Percentiles rank a stretch among this genome's conserved stretches.
These are phyloP conservation scores for Patella pellucida DNA, from an alignment of 2,888 invertebrate species.

Conservation along the genomic window DNA sequence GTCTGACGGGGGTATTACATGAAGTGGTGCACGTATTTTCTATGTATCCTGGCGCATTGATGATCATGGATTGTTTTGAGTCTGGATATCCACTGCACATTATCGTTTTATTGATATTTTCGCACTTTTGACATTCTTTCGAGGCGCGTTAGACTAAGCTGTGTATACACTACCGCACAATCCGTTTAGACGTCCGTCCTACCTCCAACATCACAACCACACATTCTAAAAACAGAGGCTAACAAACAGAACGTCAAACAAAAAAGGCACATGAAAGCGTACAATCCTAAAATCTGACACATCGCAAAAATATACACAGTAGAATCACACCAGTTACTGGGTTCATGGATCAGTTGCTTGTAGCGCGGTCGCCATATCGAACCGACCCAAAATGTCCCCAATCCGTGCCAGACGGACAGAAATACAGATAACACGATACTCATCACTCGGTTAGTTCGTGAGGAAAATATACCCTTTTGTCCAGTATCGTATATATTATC, in stretches of 20 bases:
- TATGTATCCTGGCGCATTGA: no score
- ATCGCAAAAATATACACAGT: conserved; percentile 84
- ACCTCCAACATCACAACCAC: neutral
- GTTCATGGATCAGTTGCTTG: conserved; percentile 80
- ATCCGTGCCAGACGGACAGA: conserved; percentile 81
- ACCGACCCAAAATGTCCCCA: conserved; percentile 85
- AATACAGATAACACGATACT: conserved; percentile 79
- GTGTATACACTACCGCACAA: no score
- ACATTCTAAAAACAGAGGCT: neutral
- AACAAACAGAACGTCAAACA: conserved; percentile 5
- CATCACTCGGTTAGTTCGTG: conserved; percentile 77
- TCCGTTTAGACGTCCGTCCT: neutral
- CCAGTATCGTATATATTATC: conserved; percentile 56
- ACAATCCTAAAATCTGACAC: conserved; percentile 81
- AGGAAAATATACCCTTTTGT: conserved; percentile 60
- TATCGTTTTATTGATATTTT: no score
- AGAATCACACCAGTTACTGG: conserved; percentile 84
- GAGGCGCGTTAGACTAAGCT: no score
- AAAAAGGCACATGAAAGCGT: conserved; percentile 73
- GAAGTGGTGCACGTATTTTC: no score
- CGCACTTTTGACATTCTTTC: no score
- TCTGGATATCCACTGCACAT: no score
- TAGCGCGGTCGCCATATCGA: conserved; percentile 84
- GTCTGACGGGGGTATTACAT: no score
- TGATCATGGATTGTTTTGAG: no score